Evolutionary conservation across 2,797 vertebrate genomes (phyloP), one percentile per base, ranked within the genome.

Genomic region (Lithobates sylvaticus): DNA sequence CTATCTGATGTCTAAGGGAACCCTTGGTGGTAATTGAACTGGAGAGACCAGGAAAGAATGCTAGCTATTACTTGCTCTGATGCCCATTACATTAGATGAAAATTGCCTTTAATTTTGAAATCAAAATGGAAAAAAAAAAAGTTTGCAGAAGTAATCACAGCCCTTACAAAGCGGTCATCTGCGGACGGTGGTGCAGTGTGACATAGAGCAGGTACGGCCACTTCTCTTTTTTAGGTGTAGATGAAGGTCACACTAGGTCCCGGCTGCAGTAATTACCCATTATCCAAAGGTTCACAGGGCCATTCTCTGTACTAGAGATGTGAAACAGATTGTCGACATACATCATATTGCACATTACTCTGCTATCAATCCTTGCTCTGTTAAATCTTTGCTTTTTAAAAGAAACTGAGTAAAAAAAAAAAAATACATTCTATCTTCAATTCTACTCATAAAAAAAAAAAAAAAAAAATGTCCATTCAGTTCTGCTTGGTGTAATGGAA

Each of bases 41-140:
- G 0, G 18, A 61, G 54, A 61, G 21, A 61, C 18, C 5, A 21
- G 54, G 18, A 6, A 23, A 61, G 21, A 18, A 5, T 54, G 15
- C 4, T 5, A 61, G 54, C 54, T 61, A 23, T 61, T 61, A 61
- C 54, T 21, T 61, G 54, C 54, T 61, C 18, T n/a, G 21, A 21
- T 61, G 54, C 54, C 54, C 21, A 61, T 61, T 7, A 23, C 21
- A 4, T 23, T 61, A 61, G 21, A 61, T 67, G 86, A 84, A 87
- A 91, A 90, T 82, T 50, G 29, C 84, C 84, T 72, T 61, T 92
- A 91, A 91, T 92, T 91, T 92, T 78, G 72, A 73, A 88, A 81
- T 88, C 86, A 88, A 89, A 91, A 77, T 88, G 90, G 90, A 64
- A 91, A 91, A 39, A 39, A 36, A 64, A 91, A 91, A 39, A 90